phyloP scores from a whole-genome alignment of 2,113 vertebrate genomes.

The Sinocyclocheilus grahami region DNA sequence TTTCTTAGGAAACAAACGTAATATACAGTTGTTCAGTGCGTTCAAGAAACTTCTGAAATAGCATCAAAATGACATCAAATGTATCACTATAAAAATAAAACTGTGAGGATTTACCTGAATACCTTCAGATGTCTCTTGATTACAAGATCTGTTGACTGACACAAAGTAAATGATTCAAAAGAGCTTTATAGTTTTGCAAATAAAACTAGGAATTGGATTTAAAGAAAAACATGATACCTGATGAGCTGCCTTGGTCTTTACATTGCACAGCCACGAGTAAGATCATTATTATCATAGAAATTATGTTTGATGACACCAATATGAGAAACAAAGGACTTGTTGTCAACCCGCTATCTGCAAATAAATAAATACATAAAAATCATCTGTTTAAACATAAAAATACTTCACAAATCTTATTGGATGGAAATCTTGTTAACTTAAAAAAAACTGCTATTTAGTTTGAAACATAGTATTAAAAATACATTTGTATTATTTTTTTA shows the following conservation, averaged over 20 bases:
- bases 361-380: background rate
- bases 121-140: slow-evolving; percentile 1
- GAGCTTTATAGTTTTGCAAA: background rate
- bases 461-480: no score
- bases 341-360: background rate
- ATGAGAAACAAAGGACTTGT: slow-evolving; percentile 5
- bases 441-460: background rate
- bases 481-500: background rate
- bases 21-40: background rate
- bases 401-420: background rate
- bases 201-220: background rate
- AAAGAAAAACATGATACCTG: background rate
- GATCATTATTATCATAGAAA: slow-evolving; percentile 34
- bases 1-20: background rate
- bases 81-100: background rate
- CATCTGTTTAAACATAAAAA: background rate
- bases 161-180: background rate
- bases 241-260: background rate
- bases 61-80: background rate
- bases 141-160: background rate
- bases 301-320: background rate
- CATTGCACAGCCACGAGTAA: background rate
- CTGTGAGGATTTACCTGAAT: background rate
- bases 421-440: background rate
- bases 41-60: background rate